Percentiles rank a stretch among this genome's conserved stretches.
phyloP scores from a whole-genome alignment of 2,888 invertebrate species.

The Apamea crenata region DNA sequence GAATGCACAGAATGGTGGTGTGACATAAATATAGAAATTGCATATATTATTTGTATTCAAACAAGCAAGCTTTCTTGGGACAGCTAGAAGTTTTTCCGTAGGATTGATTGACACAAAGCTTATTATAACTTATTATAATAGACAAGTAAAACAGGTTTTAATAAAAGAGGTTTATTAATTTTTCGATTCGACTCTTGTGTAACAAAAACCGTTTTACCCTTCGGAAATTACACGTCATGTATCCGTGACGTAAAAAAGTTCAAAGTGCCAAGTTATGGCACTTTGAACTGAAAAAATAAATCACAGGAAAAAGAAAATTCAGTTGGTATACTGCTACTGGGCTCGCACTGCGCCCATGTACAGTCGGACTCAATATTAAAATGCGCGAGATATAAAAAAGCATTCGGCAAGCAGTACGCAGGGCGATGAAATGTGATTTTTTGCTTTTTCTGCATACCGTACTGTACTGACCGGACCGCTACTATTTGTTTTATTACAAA shows the following conservation, averaged over 20 bases:
- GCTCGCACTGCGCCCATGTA: constrained; percentile 5
- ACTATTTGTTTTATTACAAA: constrained; percentile 38
- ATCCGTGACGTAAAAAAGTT: not conserved
- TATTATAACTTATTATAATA: not conserved
- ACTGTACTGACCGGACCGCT: constrained; percentile 24
- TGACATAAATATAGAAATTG: too few species aligned
- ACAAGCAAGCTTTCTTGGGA: too few species aligned
- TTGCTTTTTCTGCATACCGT: constrained; percentile 44
- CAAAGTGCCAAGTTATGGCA: too few species aligned
- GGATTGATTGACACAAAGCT: not conserved
- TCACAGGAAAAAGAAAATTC: not conserved
- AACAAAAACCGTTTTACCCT: not conserved
- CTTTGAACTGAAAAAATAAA: not conserved
- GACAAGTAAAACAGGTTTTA: not conserved
- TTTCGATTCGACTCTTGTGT: not conserved
- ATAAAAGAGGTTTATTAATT: not conserved
- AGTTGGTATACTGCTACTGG: constrained; percentile 14
- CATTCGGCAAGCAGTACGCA: constrained; percentile 31
- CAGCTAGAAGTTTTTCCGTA: too few species aligned
- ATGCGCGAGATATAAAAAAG: constrained; percentile 41
- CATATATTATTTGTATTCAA: too few species aligned
- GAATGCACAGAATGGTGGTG: too few species aligned
- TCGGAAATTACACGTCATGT: not conserved
- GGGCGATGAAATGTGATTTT: constrained; percentile 56
- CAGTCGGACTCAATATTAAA: constrained; percentile 52